Conservation (phyloP, 2,113 vertebrate species). For the Epinephelus moara region DNA sequence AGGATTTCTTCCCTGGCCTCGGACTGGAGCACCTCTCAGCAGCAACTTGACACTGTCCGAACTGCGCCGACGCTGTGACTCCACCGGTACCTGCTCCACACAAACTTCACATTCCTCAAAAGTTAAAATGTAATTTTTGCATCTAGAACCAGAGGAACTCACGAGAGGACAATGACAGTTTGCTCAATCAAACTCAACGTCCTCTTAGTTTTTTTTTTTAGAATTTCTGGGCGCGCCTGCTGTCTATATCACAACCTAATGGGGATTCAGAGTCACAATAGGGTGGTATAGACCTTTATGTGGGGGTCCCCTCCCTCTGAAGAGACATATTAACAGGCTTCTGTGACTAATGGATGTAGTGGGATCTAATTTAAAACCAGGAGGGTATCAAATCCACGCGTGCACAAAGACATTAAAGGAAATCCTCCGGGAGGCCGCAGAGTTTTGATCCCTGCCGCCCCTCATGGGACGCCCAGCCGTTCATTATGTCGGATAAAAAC, state of each 20-base stretch:
- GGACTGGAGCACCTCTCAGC: background rate
- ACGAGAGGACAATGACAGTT: background rate
- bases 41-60: background rate
- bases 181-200: background rate
- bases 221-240: background rate
- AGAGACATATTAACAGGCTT: constrained; percentile 62
- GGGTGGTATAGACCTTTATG: constrained; percentile 31
- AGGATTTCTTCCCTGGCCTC: background rate
- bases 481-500: constrained; percentile 62
- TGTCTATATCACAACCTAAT: constrained; percentile 17
- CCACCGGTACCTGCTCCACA: background rate
- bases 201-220: background rate
- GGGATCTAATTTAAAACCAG: constrained; percentile 69
- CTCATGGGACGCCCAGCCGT: constrained; percentile 48
- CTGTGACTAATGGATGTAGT: constrained; percentile 71
- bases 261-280: constrained; percentile 38
- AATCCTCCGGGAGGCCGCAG: constrained; percentile 48
- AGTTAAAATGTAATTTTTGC: background rate
- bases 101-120: background rate
- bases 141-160: background rate
- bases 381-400: constrained; percentile 63
- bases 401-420: constrained; percentile 71
- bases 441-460: constrained; percentile 49
- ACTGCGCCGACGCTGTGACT: background rate
- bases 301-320: constrained; percentile 49